Conservation (phyloP, 2,113 vertebrate genomes). For the Hipposideros armiger region DNA sequence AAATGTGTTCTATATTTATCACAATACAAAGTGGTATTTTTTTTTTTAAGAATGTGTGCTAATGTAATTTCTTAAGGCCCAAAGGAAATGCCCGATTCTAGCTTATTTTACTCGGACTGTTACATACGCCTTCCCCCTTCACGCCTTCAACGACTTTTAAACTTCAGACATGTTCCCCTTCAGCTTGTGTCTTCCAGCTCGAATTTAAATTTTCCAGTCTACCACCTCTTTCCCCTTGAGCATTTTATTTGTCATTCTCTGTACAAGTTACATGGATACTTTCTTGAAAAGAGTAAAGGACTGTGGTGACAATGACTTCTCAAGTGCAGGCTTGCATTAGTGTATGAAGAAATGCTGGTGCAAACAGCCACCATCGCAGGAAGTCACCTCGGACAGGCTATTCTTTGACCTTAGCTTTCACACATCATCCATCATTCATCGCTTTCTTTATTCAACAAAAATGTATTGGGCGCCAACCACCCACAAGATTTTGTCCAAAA, state of each 20-base stretch:
- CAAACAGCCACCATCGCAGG: not conserved
- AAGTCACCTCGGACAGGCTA: not conserved
- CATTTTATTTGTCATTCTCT: conserved; percentile 51
- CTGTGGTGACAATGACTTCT: not conserved
- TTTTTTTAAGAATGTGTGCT: not conserved
- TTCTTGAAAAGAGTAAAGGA: not conserved
- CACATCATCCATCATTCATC: not conserved
- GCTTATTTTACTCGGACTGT: not conserved
- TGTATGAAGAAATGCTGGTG: not conserved
- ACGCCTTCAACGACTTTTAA: conserved; percentile 30
- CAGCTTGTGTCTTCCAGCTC: conserved; percentile 42
- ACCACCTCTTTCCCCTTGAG: conserved; percentile 53
- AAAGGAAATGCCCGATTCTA: not conserved
- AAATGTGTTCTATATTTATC: not conserved
- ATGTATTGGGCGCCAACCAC: not conserved
- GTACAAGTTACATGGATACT: not conserved
- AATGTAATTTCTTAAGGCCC: not conserved
- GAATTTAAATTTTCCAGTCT: conserved; percentile 71
- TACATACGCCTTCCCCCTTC: not conserved
- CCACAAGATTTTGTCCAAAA: not conserved
- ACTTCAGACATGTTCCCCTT: conserved; percentile 20
- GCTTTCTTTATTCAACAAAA: not conserved
- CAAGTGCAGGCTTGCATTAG: not conserved
- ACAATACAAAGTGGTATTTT: conserved; percentile 28
- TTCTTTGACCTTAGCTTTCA: not conserved